Conservation (phyloP, 2,888 invertebrate species). For the Drosophila helvetica region DNA sequence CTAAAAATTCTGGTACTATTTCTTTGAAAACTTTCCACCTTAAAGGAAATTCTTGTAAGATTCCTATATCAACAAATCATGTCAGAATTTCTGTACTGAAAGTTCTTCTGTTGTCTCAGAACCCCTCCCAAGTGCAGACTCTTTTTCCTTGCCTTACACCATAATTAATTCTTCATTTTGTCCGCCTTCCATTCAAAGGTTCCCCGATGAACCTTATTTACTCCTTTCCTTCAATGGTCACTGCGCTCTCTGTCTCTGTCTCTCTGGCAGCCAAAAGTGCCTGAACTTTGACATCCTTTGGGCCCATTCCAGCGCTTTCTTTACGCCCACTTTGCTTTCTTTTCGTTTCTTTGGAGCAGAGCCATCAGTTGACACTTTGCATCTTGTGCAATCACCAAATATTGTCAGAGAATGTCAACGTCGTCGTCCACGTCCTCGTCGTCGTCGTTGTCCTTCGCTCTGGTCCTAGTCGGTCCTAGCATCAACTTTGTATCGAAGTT, state of each 20-base stretch:
- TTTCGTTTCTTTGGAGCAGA: conserved; percentile 26
- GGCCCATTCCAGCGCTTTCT: conserved; percentile 1
- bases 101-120: not conserved
- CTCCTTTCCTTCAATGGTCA: conserved; percentile 54
- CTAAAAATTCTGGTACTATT: not conserved
- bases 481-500: conserved; percentile 79
- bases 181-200: not conserved
- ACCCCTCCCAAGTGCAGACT: too few species aligned
- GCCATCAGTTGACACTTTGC: conserved; percentile 74
- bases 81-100: rapidly evolving
- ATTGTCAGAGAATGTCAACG: conserved; percentile 74
- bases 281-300: conserved; percentile 30
- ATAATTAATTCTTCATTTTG: conserved; percentile 41
- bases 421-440: conserved; percentile 37
- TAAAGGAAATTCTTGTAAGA: not conserved
- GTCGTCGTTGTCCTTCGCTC: conserved; percentile 24
- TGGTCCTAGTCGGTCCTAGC: conserved; percentile 41
- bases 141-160: not conserved
- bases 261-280: not conserved
- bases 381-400: conserved; percentile 80
- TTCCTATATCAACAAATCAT: not conserved
- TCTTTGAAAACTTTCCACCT: not conserved
- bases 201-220: conserved; percentile 21
- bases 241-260: conserved; percentile 13
- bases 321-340: conserved; percentile 17